A percentile compares a stretch with the other conserved stretches of the same genome.
Evolutionary conservation across 2,888 invertebrate species (phyloP).

Genomic region (Eristalis arbustorum): DNA sequence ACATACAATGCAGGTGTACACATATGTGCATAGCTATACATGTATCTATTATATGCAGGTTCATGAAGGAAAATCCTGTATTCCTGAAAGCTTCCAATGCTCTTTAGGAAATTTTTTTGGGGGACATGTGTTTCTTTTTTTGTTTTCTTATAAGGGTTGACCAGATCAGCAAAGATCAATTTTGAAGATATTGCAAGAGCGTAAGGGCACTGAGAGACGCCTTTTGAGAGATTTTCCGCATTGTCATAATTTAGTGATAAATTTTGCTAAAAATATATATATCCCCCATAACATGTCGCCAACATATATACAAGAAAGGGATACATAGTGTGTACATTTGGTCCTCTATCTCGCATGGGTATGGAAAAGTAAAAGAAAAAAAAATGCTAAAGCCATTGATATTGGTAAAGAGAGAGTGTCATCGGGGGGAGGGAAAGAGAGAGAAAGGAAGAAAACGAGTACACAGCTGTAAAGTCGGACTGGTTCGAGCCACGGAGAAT

Average conservation of each 20-base stretch:
- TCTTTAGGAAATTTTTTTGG: background rate
- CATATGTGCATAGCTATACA: no score
- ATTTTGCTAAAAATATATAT: conserved; percentile 11
- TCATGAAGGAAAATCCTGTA: background rate
- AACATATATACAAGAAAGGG: conserved; percentile 30
- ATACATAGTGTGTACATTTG: background rate
- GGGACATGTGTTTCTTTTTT: background rate
- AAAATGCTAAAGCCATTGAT: background rate
- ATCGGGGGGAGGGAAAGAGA: no score
- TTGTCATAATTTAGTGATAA: background rate
- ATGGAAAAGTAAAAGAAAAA: conserved; percentile 8
- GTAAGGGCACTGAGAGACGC: background rate
- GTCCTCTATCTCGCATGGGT: conserved; percentile 27
- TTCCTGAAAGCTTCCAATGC: background rate
- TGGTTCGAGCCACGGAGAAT: conserved; percentile 14
- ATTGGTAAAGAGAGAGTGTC: background rate
- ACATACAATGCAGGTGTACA: background rate
- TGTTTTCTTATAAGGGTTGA: background rate
- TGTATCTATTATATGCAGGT: background rate
- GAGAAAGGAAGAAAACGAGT: background rate
- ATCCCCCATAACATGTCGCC: background rate
- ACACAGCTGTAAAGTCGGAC: conserved; percentile 8
- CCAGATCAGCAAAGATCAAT: background rate
- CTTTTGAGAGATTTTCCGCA: no score
- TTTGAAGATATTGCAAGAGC: background rate